Evolutionary conservation across 2,888 invertebrate genomes (phyloP).

Genomic region (Caenorhabditis doughertyi): DNA sequence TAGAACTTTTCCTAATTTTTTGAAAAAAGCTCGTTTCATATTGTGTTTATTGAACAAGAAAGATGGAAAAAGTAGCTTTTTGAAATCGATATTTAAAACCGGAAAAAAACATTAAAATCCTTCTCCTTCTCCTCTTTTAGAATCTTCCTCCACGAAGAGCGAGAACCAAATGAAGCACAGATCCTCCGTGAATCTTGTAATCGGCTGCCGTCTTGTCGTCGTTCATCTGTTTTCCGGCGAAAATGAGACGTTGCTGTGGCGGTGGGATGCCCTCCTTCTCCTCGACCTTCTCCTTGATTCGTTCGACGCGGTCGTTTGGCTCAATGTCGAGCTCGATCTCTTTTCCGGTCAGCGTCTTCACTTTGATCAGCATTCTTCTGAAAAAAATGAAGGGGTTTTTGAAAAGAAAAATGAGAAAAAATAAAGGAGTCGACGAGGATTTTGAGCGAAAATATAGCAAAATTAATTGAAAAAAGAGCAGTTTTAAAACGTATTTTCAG

Average conservation of each 20-base stretch:
- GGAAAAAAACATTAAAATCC: too few species aligned
- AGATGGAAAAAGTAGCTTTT: too few species aligned
- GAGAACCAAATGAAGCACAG: constrained; percentile 97
- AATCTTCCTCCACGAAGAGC: constrained; percentile 97
- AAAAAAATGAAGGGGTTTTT: neutral
- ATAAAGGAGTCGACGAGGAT: too few species aligned
- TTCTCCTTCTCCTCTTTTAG: too few species aligned
- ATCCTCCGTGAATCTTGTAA: constrained; percentile 98
- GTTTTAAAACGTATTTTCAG: too few species aligned
- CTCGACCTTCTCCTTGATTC: constrained; percentile 93
- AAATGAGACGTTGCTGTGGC: constrained; percentile 98
- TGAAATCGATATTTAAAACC: too few species aligned
- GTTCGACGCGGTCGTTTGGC: constrained; percentile 97
- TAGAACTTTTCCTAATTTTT: neutral
- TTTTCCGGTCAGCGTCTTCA: constrained; percentile 83
- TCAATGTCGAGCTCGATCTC: constrained; percentile 99
- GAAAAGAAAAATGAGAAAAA: neutral
- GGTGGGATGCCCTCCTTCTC: constrained; percentile 99
- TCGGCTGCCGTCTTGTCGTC: constrained; percentile 99
- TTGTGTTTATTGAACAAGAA: too few species aligned
- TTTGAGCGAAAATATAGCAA: too few species aligned
- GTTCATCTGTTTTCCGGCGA: constrained; percentile 99
- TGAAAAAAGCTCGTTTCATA: too few species aligned
- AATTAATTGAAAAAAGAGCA: too few species aligned
- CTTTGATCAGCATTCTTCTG: constrained; percentile 83